Percentiles rank a stretch among this genome's conserved stretches.
Evolutionary conservation across 1,140 invertebrate genomes (phyloP).

Genomic region (Temnothorax nylanderi): DNA sequence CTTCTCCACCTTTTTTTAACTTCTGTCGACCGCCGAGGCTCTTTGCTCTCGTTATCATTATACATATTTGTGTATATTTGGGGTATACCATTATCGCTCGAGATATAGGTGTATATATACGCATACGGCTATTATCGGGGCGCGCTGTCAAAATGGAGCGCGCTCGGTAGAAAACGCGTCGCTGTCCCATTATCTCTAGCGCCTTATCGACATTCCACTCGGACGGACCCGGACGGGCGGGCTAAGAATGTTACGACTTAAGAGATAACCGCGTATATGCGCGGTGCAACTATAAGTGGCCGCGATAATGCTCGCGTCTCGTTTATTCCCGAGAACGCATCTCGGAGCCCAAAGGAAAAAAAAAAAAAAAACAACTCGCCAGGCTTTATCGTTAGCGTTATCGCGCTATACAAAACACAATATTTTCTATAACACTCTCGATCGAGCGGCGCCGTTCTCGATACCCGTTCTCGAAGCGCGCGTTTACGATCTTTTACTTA

Average conservation of each 20-base stretch:
- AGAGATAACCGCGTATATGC: slow-evolving; percentile 39
- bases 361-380: neutral
- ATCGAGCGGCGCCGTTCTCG: neutral
- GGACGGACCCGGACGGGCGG: slow-evolving; percentile 26
- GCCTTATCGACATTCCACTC: slow-evolving; percentile 62
- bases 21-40: neutral
- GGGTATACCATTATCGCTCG: neutral
- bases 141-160: slow-evolving; percentile 72
- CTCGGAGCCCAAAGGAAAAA: neutral
- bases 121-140: neutral
- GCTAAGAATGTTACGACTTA: slow-evolving; percentile 50
- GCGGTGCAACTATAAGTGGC: slow-evolving; percentile 30
- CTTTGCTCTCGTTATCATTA: neutral
- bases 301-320: slow-evolving; percentile 19
- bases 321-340: neutral
- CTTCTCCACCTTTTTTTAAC: neutral
- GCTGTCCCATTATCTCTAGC: slow-evolving; percentile 42
- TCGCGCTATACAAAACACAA: slow-evolving; percentile 26
- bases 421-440: slow-evolving; percentile 18
- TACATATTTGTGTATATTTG: slow-evolving; percentile 27
- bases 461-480: neutral
- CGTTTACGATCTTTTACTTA: slow-evolving; percentile 1
- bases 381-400: slow-evolving; percentile 29
- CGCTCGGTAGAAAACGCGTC: slow-evolving; percentile 72
- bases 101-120: neutral